Percentiles rank a stretch among this genome's conserved stretches.
Conservation (phyloP, 2,113 vertebrate species). For the Pseudorhombus dupliciocellatus region DNA sequence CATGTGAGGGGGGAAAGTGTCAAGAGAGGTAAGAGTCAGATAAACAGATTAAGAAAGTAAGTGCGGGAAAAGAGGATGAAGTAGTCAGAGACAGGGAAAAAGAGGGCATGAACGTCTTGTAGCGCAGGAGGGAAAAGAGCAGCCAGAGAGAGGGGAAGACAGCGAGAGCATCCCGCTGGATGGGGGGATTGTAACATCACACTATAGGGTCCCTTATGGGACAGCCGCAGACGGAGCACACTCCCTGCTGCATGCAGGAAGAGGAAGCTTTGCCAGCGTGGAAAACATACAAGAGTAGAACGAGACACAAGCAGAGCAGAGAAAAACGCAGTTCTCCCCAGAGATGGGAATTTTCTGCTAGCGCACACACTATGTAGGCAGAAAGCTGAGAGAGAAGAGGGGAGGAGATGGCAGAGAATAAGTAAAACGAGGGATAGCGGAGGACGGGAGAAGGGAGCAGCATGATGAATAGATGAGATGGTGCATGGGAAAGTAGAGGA, state of each 20-base stretch:
- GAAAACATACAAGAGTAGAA: constrained; percentile 76
- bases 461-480: constrained; percentile 44
- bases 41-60: constrained; percentile 57
- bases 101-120: constrained; percentile 36
- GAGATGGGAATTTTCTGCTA: constrained; percentile 69
- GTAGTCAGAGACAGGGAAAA: constrained; percentile 37
- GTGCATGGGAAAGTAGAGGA: constrained; percentile 30
- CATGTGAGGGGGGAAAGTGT: constrained; percentile 43
- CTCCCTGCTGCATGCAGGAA: constrained; percentile 71
- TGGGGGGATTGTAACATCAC: constrained; percentile 70
- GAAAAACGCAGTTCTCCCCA: constrained; percentile 70
- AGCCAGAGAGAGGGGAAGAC: constrained; percentile 46
- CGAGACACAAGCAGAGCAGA: constrained; percentile 67
- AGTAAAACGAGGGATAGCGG: constrained; percentile 46
- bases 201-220: constrained; percentile 72
- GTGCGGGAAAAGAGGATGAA: constrained; percentile 33
- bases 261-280: constrained; percentile 72
- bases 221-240: constrained; percentile 61
- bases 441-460: constrained; percentile 22
- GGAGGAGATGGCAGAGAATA: constrained; percentile 58
- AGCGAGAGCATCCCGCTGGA: constrained; percentile 57
- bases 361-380: constrained; percentile 71
- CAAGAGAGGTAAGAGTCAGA: constrained; percentile 46
- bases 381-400: constrained; percentile 51
- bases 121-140: constrained; percentile 56